phyloP scores from a whole-genome alignment of 2,797 vertebrate species.

The Chrysocyon brachyurus region DNA sequence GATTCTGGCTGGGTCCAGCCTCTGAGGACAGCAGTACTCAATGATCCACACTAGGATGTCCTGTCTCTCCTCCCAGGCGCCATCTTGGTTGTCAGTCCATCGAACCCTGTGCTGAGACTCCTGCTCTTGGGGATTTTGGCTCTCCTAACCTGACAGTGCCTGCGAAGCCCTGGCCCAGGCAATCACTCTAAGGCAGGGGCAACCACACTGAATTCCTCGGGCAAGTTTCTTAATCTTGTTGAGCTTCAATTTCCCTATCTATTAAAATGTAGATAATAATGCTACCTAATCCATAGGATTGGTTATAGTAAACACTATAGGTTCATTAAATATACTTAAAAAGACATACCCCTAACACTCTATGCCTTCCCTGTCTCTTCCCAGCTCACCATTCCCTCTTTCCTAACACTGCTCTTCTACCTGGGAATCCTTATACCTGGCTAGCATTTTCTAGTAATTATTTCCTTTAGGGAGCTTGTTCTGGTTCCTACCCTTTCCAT shows the following conservation, averaged over 20 bases:
- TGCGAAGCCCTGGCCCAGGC: background rate
- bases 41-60: no score
- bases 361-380: background rate
- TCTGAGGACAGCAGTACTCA: background rate
- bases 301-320: background rate
- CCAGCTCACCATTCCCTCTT: background rate
- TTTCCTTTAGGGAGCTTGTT: background rate
- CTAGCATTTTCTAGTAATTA: background rate
- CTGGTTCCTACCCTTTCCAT: background rate
- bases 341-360: background rate
- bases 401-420: background rate
- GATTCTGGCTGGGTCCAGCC: background rate
- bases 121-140: background rate
- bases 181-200: background rate
- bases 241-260: background rate
- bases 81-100: background rate
- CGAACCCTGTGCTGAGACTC: background rate
- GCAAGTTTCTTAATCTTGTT: background rate
- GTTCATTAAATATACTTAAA: background rate
- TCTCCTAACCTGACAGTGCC: background rate
- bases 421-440: background rate
- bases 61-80: accelerated
- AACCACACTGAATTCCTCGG: background rate
- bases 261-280: background rate
- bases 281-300: background rate